Conservation (phyloP, 2,888 invertebrate species). For the Euclidia mi region DNA sequence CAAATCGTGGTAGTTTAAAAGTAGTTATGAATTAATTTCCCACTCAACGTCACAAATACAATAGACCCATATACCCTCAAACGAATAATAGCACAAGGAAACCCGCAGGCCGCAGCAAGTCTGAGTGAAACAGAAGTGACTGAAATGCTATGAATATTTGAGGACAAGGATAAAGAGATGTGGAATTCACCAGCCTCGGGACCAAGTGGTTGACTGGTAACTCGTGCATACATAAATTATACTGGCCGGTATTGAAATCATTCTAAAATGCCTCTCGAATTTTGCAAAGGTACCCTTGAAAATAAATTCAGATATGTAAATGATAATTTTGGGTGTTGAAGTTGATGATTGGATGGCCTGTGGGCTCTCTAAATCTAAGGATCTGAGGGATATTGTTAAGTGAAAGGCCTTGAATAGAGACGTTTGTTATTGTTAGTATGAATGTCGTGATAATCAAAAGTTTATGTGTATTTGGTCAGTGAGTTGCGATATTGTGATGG, state of each 20-base stretch:
- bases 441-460: no score
- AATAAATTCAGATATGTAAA: slow-evolving; percentile 26
- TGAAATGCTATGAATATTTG: slow-evolving; percentile 50
- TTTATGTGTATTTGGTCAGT: no score
- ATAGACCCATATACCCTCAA: no score
- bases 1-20: no score
- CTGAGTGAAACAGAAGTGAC: slow-evolving; percentile 32
- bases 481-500: no score
- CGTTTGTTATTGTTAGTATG: no score
- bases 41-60: no score
- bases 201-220: slow-evolving; percentile 33
- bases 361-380: slow-evolving; percentile 6
- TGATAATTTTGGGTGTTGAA: slow-evolving; percentile 18
- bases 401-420: background rate
- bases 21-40: no score
- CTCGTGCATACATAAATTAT: slow-evolving; percentile 46
- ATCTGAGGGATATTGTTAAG: background rate
- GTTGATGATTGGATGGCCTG: slow-evolving; percentile 5
- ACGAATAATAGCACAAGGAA: background rate
- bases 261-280: slow-evolving; percentile 21
- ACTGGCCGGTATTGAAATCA: slow-evolving; percentile 36
- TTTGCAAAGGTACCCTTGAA: slow-evolving; percentile 16
- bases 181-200: slow-evolving; percentile 34
- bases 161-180: slow-evolving; percentile 39
- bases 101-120: background rate